Evolutionary conservation across 2,113 vertebrate species (phyloP), one percentile per base, ranked within the genome.

Genomic region (Azemiops feae): DNA sequence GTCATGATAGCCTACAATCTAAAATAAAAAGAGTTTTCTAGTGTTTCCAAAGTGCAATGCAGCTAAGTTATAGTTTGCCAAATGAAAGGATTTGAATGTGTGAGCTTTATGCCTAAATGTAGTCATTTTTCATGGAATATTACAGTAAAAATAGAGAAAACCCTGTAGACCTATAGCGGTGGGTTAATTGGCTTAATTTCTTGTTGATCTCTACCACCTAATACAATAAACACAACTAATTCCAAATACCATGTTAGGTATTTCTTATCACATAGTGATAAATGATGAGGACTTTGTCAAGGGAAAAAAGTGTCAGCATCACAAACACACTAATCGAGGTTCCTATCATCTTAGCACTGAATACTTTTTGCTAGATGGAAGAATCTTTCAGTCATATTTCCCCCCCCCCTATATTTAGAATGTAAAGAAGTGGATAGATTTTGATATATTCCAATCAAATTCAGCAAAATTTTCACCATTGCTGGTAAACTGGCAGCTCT

Each of bases 41-140:
- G 91, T 20, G 34, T 43, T 81, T 81, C 18, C 34, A 43, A 81
- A 81, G 10, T 90, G 93, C 91, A 39, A 89, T 1, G n/a, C 34
- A 92, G 88, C 54, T 18, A 85, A 91, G 0, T 30, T 90, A 89
- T 93, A 93, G 91, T 58, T 64, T 43, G 88, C 87, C 92, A 91
- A 89, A 88, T 89, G 91, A 91, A 88, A 39, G n/a, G 14, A 54
- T 53, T 53, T 88, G 14, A 53, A 88, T 20, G 2, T 1, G 14
- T 25, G 10, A 91, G 50, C 91, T 5, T 0, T 91, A 89, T 81
- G 87, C 39, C 20, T 27, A 52, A 4, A 25, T 92, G 50, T 43
- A 23, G 5, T 34, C 10, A n/a, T 88, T 87, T 89, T 25, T 11
- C 14, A 39, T 85, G 7, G 85, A 27, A 47, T 30, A 57, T 45